Evolutionary conservation across 2,888 invertebrate species (phyloP).

Genomic region (Lasioglossum marginatum): DNA sequence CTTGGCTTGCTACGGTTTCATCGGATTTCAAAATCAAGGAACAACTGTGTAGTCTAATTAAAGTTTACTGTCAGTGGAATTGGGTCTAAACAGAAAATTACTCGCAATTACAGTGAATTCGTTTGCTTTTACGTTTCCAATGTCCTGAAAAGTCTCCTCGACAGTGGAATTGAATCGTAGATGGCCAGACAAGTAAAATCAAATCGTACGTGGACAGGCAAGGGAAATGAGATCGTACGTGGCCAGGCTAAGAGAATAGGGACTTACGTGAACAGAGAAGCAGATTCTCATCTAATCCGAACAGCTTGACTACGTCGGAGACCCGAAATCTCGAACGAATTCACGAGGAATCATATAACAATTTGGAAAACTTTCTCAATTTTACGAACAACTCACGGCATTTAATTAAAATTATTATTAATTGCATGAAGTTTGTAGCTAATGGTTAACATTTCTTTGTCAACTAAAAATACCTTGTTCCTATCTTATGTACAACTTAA

Average conservation of each 20-base stretch:
- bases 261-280: slow-evolving; percentile 20
- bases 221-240: slow-evolving; percentile 26
- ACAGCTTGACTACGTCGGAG: not conserved
- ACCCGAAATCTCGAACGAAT: not conserved
- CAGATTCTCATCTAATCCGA: slow-evolving; percentile 26
- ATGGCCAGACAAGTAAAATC: slow-evolving; percentile 15
- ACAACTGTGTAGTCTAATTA: not conserved
- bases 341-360: not conserved
- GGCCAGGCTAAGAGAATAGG: slow-evolving; percentile 25
- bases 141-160: not conserved
- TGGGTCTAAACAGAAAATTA: not conserved
- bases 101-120: not conserved
- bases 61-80: not conserved
- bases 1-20: not conserved
- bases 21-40: not conserved
- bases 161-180: slow-evolving; percentile 18
- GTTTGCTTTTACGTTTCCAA: not conserved
- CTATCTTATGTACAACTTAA: not conserved
- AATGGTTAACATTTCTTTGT: not conserved
- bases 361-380: not conserved
- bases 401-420: not conserved
- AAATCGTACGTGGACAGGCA: slow-evolving; percentile 29
- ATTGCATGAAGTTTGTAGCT: not conserved
- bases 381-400: not conserved
- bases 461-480: not conserved